Evolutionary conservation across 2,888 invertebrate genomes (phyloP).

Genomic region (Nomada hirtipes): DNA sequence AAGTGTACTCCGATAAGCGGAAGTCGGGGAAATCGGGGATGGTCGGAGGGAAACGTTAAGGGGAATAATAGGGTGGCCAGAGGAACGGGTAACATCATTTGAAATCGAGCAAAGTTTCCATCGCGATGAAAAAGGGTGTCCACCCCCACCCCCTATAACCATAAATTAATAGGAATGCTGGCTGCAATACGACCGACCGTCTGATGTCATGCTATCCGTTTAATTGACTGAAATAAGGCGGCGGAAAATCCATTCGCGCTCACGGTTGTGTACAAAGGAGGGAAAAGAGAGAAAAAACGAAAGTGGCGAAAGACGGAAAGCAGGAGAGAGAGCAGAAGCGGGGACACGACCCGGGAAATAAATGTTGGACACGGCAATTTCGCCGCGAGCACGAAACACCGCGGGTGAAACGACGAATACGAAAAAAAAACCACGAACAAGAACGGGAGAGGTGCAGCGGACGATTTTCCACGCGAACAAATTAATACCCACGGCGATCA

Average conservation of each 20-base stretch:
- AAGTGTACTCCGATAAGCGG: background rate
- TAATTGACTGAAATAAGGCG: constrained; percentile 78
- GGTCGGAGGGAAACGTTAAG: background rate
- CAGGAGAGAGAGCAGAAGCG: constrained; percentile 15
- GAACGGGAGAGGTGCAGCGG: no score
- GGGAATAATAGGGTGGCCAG: background rate
- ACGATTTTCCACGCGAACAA: background rate
- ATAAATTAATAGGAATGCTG: constrained; percentile 78
- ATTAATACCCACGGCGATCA: constrained; percentile 22
- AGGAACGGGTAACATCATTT: background rate
- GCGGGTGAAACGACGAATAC: background rate
- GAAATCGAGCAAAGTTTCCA: constrained; percentile 16
- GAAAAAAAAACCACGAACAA: background rate
- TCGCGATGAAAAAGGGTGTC: constrained; percentile 56
- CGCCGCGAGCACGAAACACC: no score
- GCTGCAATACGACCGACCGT: constrained; percentile 67
- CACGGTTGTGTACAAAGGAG: constrained; percentile 39
- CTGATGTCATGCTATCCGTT: constrained; percentile 78
- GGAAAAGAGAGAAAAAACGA: constrained; percentile 24
- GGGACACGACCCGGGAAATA: background rate
- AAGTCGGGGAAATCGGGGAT: background rate
- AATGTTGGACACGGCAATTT: no score
- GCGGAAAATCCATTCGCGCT: constrained; percentile 72
- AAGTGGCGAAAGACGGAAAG: constrained; percentile 23
- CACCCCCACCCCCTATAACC: constrained; percentile 56